These are phyloP conservation scores for Pardalotus punctatus DNA, from an alignment of 2,113 vertebrate genomes.

Conservation along the genomic window DNA sequence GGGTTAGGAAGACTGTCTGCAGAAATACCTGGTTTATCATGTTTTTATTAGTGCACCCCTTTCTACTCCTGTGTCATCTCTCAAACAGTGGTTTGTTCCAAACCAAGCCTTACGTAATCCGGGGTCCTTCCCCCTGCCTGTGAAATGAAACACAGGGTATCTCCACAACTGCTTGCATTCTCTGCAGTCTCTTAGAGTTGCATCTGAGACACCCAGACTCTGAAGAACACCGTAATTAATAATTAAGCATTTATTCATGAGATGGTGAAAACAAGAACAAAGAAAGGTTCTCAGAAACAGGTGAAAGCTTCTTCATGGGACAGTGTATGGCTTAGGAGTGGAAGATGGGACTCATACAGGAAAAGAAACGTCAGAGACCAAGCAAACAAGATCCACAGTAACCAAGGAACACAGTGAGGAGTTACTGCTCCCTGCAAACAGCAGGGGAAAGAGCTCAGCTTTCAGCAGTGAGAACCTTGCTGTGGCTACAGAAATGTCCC, in stretches of 20 bases:
- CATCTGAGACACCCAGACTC: not conserved
- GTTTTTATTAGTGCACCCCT: not conserved
- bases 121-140: not conserved
- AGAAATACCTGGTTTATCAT: not conserved
- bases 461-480: not conserved
- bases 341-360: not conserved
- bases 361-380: not conserved
- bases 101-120: not conserved
- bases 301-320: not conserved
- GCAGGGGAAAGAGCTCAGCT: not conserved
- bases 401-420: not conserved
- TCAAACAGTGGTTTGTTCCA: not conserved
- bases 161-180: not conserved
- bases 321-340: not conserved
- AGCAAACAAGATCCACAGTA: not conserved
- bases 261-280: not conserved
- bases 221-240: not conserved
- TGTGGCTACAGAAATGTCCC: not conserved
- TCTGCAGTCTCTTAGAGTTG: not conserved
- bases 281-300: not conserved
- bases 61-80: not conserved
- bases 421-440: not conserved
- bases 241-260: not conserved
- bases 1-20: not conserved
- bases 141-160: not conserved